Base-by-base conservation (phyloP, 2,888 invertebrate species). In the Idaea dimidiata region DNA sequence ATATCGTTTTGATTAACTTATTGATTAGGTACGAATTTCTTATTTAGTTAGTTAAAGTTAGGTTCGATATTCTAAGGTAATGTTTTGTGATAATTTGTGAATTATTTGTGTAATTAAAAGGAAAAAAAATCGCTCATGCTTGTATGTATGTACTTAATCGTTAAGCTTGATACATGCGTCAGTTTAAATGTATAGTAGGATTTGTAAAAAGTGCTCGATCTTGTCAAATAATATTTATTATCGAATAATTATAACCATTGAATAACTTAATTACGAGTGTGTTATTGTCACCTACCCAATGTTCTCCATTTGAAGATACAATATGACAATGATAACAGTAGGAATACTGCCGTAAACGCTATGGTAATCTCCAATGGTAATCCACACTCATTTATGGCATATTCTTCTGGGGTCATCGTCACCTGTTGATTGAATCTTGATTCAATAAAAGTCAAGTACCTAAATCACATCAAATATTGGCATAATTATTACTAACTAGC, bases 211-310 rank as follows among this genome's bases (percentile, higher is more conserved):
- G 86, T 86, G 89, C 89, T 88, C 82, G 86, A 87, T 91, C 91
- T 91, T 91, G 90, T 91, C 91, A 91, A 87, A 86, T 87, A 82
- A 43, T 91, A 92, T 91, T 91, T 92, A 92, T 91, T 91, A 80
- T 89, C 82, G 83, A 89, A 88, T 88, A 14, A 43, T 43, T 43
- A 91, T 87, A 89, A 84, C 80, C 78, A 78, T 82, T 80, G 83
- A 79, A 84, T 84, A 82, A 79, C 77, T 77, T 78, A 78, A n/a
- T 78, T 68, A 69, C 73, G 60, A 62, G 53, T 64, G 63, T 67
- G 67, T 69, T 71, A 68, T 77, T 66, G 66, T 70, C 67, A 72
- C 70, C 77, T 78, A 31, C 83, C 79, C 54, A 85, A 66, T 59
- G 67, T 63, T 66, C 66, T 81, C 58, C 65, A 72, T 53, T 66